phyloP scores from a whole-genome alignment of 2,797 vertebrate genomes.

The Caiman crocodilus region DNA sequence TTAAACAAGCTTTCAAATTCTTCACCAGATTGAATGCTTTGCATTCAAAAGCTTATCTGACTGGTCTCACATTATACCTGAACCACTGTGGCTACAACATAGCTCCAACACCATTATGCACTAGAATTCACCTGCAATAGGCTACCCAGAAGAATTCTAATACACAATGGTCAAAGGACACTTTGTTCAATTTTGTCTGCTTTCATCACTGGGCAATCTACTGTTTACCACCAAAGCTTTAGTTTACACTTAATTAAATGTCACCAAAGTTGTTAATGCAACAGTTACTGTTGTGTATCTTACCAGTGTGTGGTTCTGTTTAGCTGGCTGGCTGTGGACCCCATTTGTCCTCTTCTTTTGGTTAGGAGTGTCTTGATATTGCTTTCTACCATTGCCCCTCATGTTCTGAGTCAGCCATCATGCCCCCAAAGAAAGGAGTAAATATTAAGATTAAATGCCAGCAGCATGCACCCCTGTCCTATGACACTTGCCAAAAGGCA shows the following conservation, averaged over 20 bases:
- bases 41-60: neutral
- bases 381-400: conserved; percentile 89
- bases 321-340: conserved; percentile 81
- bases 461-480: neutral
- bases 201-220: neutral
- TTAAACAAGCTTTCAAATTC: neutral
- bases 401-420: conserved; percentile 82
- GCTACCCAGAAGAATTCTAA: neutral
- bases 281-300: conserved; percentile 34
- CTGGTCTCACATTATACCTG: too few species aligned
- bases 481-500: neutral
- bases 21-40: neutral
- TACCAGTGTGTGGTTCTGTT: conserved; percentile 81
- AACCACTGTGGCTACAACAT: too few species aligned
- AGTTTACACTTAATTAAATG: neutral
- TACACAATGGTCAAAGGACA: neutral
- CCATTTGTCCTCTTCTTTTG: conserved; percentile 89
- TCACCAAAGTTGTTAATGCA: neutral
- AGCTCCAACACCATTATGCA: neutral
- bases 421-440: conserved; percentile 10
- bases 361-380: conserved; percentile 85
- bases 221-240: neutral
- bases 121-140: neutral
- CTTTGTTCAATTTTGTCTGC: neutral
- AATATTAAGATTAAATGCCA: conserved; percentile 1